Base-by-base conservation (phyloP, 2,888 invertebrate species). In the Nudaria mundana region DNA sequence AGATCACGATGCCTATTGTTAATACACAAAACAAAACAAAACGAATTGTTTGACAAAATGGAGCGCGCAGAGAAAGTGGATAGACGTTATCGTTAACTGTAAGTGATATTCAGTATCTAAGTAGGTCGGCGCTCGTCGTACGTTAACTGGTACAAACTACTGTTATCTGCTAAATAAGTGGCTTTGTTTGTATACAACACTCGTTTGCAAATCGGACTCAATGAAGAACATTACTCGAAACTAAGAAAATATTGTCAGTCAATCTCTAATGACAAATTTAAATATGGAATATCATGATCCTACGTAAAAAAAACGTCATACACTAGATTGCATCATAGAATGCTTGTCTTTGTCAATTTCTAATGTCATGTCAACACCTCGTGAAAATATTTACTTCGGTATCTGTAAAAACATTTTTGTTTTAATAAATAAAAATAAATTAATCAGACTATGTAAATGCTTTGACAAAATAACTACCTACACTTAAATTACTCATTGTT, bases 71-170 rank as follows among this genome's bases (percentile, higher is more conserved):
- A 78, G 83, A 85, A 84, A 84, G 82, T 78, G 65, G 63, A 58
- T 63, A 64, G 61, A 62, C 64, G 70, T 73, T 77, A 79, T 79
- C 76, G 61, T 66, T n/a, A 70, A 66, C 68, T 61, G 66, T 65
- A 63, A 64, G 63, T 65, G 82, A 83, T 81, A 82, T 71, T 62
- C 58, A 43, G 63, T 85, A 86, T 86, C 86, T 83, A 84, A 72
- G 78, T 87, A 63, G 86, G 83, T 78, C 85, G 75, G 58, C 63
- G 69, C 68, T 51, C 48, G 45, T 63, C 56, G 61, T 50, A 68
- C 67, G 57, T 57, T 56, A 67, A 73, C 77, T 74, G 67, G 75
- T 67, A 66, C 76, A 68, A 72, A 74, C 75, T 67, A 65, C 65
- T 66, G 59, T 69, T 81, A 81, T 80, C 76, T 71, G 48, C 54